Base-by-base conservation (phyloP, 1,140 invertebrate genomes). In the Lordiphosa mommai region DNA sequence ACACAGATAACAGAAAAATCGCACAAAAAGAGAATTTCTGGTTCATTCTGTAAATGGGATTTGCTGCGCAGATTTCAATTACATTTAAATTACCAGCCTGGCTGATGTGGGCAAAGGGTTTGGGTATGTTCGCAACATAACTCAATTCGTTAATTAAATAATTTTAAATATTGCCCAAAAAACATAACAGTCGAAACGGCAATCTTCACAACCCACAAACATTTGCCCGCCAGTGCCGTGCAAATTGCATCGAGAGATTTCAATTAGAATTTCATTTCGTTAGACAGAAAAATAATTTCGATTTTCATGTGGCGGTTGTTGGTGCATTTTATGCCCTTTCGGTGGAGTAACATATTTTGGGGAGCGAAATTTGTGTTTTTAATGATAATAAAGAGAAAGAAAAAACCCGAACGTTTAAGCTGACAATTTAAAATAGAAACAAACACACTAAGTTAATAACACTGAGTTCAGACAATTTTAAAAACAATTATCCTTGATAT, bases 131-230 rank as follows among this genome's bases (percentile, higher is more conserved):
- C 40, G 14, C 43, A 53, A 58, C 71, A 84, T 82, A 82, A 82
- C 67, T 74, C 76, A 76, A 82, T 82, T 82, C 71, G 71, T 82
- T 82, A 71, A 82, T 82, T 82, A 82, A 82, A 82, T 82, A 82
- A 82, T 82, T 76, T 82, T 76, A 76, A 82, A 82, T 82, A 82
- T 82, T 82, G 76, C 65, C 66, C 2, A 20, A 63, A n/a, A n/a
- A 58, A 72, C 61, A 74, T 66, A 82, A 70, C 69, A 74, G 49
- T 23, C 33, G 50, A 74, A 57, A 37, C 41, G 23, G 55, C 52
- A 34, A 41, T 32, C 32, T 34, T 32, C 49, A 51, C 14, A 30
- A 41, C 27, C 16, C 9, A 40, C 48, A 40, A 46, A 23, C 36
- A 27, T 56, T 48, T 29, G 44, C 29, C 20, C 38, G 27, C 41